These are phyloP conservation scores for Augochlorella aurata DNA, from an alignment of 2,888 invertebrate species.

Conservation along the genomic window DNA sequence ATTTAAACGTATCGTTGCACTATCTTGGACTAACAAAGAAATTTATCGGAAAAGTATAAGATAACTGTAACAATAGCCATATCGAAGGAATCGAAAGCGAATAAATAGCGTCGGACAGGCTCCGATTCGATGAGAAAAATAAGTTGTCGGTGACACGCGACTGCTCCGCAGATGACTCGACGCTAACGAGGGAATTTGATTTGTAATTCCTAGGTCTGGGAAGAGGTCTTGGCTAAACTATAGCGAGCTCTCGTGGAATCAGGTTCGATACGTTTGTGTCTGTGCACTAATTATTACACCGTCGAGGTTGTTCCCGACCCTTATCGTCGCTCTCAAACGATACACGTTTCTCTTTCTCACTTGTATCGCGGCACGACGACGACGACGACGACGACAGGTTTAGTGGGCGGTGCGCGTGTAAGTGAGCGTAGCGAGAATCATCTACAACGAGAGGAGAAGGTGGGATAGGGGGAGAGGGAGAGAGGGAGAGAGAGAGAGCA, in stretches of 20 bases:
- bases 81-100: too few species aligned
- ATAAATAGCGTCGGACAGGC: too few species aligned
- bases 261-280: conserved; percentile 63
- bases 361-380: conserved; percentile 50
- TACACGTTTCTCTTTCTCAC: conserved; percentile 45
- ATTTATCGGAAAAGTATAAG: too few species aligned
- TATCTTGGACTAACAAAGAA: too few species aligned
- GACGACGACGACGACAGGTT: too few species aligned
- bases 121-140: too few species aligned
- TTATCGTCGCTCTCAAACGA: conserved; percentile 38
- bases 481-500: conserved; percentile 50
- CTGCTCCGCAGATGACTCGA: too few species aligned
- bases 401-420: conserved; percentile 69
- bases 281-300: conserved; percentile 78
- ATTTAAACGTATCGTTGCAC: too few species aligned
- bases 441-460: background rate
- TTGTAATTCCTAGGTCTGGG: background rate
- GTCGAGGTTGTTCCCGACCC: conserved; percentile 57
- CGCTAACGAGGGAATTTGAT: background rate
- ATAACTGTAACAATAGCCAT: too few species aligned
- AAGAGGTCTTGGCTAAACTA: background rate
- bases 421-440: conserved; percentile 62
- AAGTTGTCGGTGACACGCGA: too few species aligned
- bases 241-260: background rate
- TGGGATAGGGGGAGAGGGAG: conserved; percentile 20